Evolutionary conservation across 1,140 invertebrate species (phyloP).

Genomic region (Condylostylus longicornis): DNA sequence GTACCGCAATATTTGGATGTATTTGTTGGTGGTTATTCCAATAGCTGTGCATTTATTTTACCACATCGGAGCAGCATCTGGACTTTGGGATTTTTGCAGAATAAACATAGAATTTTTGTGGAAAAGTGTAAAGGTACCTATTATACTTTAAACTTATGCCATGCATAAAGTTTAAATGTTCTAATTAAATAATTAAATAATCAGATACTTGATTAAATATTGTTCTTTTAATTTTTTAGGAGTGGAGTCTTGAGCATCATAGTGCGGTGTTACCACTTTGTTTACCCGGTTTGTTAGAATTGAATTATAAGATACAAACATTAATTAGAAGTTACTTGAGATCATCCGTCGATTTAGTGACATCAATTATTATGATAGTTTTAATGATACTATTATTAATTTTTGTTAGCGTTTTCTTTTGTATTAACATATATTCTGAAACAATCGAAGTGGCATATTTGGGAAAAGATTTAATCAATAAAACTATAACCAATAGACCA

Average conservation of each 20-base stretch:
- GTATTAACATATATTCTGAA: conserved; percentile 77
- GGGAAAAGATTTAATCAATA: conserved; percentile 76
- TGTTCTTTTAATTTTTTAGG: conserved; percentile 1
- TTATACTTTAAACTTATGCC: conserved; percentile 4
- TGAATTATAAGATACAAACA: conserved; percentile 36
- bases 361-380: conserved; percentile 44
- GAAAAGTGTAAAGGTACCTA: conserved; percentile 17
- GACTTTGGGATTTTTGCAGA: conserved; percentile 17
- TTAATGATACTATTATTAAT: conserved; percentile 46
- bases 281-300: conserved; percentile 40
- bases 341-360: conserved; percentile 42
- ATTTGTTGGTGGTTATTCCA: conserved; percentile 25
- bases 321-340: conserved; percentile 35
- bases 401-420: conserved; percentile 30
- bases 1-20: conserved; percentile 29
- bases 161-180: conserved; percentile 9
- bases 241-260: conserved; percentile 35
- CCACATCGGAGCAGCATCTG: conserved; percentile 7
- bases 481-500: conserved; percentile 74
- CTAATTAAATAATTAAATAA: neutral
- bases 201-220: neutral
- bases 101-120: conserved; percentile 18
- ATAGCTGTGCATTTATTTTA: conserved; percentile 22
- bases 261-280: conserved; percentile 42
- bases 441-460: conserved; percentile 83